Conservation (phyloP, 1,140 invertebrate genomes). For the Leucophenga varia region DNA sequence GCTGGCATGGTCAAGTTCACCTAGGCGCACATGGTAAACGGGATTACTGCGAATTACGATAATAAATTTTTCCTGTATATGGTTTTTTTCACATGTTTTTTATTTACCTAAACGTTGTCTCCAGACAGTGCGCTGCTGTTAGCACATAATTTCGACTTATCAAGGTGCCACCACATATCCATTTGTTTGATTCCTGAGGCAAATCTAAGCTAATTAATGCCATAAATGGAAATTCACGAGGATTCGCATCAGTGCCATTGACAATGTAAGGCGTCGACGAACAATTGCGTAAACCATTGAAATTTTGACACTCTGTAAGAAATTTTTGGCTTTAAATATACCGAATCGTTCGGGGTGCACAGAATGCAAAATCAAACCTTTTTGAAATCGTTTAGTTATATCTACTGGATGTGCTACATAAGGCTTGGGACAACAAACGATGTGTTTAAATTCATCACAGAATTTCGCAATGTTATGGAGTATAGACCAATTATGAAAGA, state of each 20-base stretch:
- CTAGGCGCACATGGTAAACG: slow-evolving; percentile 57
- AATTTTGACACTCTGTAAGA: slow-evolving; percentile 30
- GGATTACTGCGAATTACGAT: too few relatives aligned
- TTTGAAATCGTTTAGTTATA: slow-evolving; percentile 20
- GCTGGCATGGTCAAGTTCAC: slow-evolving; percentile 59
- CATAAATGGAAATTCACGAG: slow-evolving; percentile 56
- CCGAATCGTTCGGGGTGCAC: too few relatives aligned
- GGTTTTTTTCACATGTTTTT: background rate
- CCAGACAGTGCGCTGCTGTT: slow-evolving; percentile 55
- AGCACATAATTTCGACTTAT: slow-evolving; percentile 53
- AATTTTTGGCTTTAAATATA: too few relatives aligned
- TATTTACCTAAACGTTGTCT: slow-evolving; percentile 22
- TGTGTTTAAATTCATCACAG: slow-evolving; percentile 39
- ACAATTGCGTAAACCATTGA: slow-evolving; percentile 26
- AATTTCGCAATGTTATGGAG: too few relatives aligned
- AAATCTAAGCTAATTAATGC: slow-evolving; percentile 39
- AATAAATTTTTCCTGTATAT: slow-evolving; percentile 9
- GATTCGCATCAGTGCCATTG: slow-evolving; percentile 35
- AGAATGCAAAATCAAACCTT: slow-evolving; percentile 7
- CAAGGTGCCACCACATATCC: slow-evolving; percentile 53
- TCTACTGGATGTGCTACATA: slow-evolving; percentile 20
- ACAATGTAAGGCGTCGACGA: slow-evolving; percentile 35
- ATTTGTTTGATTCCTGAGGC: slow-evolving; percentile 18
- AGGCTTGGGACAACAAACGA: slow-evolving; percentile 45
- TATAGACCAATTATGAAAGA: too few relatives aligned